Base-by-base conservation (phyloP, 1,140 invertebrate genomes). In the Stegodyphus mimosarum region DNA sequence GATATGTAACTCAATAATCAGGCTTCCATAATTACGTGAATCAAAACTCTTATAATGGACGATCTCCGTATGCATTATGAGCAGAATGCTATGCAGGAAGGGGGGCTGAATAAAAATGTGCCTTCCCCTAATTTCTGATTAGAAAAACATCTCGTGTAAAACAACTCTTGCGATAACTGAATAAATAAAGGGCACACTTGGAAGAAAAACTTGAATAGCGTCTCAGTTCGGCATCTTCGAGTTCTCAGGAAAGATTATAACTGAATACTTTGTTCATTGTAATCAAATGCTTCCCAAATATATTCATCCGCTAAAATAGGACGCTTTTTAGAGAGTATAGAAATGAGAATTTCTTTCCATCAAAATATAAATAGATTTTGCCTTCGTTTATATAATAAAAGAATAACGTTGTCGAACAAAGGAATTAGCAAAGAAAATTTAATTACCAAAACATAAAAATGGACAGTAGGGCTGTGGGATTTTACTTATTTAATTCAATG, bases 231-330 rank as follows among this genome's bases (percentile, higher is more conserved):
- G 52, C 63, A 75, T 84, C 67, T 81, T 53, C 15, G 52, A 69
- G 50, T 49, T 76, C 72, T 73, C 70, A 83, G 73, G 81, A 84
- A 84, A 76, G 33, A 63, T 33, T 64, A 73, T 76, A 84, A 84
- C 81, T 84, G 81, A 84, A 75, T 84, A 84, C 81, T 67, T 84
- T 76, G 81, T 84, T 84, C 81, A 48, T 75, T 84, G 81, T 84
- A 84, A 84, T 84, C 64, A 84, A 84, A 84, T 76, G 81, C 71
- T 84, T 76, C 73, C n/a, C 75, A 84, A 84, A 84, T 83, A 84
- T 76, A 84, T 84, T 75, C 81, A 84, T 75, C 64, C 72, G 75
- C 73, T 84, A 84, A 84, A 83, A 84, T 76, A 70, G 73, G 81
- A 76, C 72, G 73, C 55, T 84, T 83, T 81, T 75, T 84, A 74